Evolutionary conservation across 1,140 invertebrate species (phyloP), one percentile per base, ranked within the genome.

Genomic region (Drosophila murphyi): DNA sequence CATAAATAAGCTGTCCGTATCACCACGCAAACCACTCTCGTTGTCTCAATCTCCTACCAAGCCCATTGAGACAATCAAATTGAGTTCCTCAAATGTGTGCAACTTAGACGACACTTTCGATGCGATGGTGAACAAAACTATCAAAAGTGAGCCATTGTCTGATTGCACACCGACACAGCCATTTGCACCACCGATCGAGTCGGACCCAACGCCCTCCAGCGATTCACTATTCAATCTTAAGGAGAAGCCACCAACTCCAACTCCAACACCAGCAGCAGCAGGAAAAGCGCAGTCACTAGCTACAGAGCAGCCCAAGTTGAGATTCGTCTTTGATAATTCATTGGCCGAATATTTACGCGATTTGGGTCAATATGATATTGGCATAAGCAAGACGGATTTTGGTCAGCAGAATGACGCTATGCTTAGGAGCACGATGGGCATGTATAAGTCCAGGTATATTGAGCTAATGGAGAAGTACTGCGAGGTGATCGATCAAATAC

Each of bases 391-490:
- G 10, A 60, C 68, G 3, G 78, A 81, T 69, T 50, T 75, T 29
- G 72, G 61, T 4, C 63, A 82, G 4, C 82, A 92, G 35, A 81
- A 74, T 12, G 37, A 67, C 5, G 32, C 52, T 2, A 60, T 54
- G 6, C 57, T 92, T 0, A 76, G 70, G 10, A 64, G 56, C 31
- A 68, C 67, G 1, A 67, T 85, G 0, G 55, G 52, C 0, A 69
- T 80, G 28, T 92, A 81, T 10, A 89, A 83, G 64, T 60, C 55
- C 7, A 85, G 72, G 4, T 87, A 92, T 34, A 50, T 83, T 1
- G 87, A 92, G 20, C 57, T 92, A 3, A 83, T 92, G 78, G 92
- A 92, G 52, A 91, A 92, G 54, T 92, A 90, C 45, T 92, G 89
- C 12, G 69, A 73, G 5, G 72, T 92, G 20, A 82, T 92, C 41